Base-by-base conservation (phyloP, 2,888 invertebrate genomes). In the Sericinus montela region DNA sequence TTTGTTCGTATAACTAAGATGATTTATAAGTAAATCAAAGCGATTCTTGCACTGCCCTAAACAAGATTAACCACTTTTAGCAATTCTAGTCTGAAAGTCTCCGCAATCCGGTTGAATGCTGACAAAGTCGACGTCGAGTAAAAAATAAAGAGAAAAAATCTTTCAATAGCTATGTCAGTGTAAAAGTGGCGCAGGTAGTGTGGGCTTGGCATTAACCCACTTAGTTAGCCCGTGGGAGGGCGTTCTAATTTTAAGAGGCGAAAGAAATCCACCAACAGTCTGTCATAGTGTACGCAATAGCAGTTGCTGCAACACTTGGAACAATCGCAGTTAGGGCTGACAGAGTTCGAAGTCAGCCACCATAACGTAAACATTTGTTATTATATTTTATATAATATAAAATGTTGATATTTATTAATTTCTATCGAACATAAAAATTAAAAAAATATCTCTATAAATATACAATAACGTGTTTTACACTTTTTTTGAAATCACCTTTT, bases 141-240 rank as follows among this genome's bases (percentile, higher is more conserved):
- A 41, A 41, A 40, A 47, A 41, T 35, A 40, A 30, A 45, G 30
- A 45, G 30, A 36, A 30, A 11, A 29, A 28, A 36, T n/a, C 14
- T 10, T 9, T n/a, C 15, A 32, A 5, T 9, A 11, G 32, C 19
- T 32, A 11, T 14, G 30, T 30, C 16, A 11, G 36, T 40, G 28
- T 35, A 15, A 32, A 32, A 32, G 32, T 11, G 13, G 32, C 32
- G 11, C 32, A 32, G 36, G 16, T 13, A 35, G 77, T 72, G 82
- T 82, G 77, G 82, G 82, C 65, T 78, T 83, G 83, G 79, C 87
- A 85, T 84, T 87, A 85, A 86, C 87, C 86, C 72, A 87, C 85
- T 77, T 83, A 69, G 63, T 47, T 59, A 62, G 69, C 75, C 75
- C 68, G 87, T 85, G 83, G 86, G 87, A 81, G 82, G 86, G 70